Conservation (phyloP, 2,113 vertebrate genomes). For the Suricata suricatta region DNA sequence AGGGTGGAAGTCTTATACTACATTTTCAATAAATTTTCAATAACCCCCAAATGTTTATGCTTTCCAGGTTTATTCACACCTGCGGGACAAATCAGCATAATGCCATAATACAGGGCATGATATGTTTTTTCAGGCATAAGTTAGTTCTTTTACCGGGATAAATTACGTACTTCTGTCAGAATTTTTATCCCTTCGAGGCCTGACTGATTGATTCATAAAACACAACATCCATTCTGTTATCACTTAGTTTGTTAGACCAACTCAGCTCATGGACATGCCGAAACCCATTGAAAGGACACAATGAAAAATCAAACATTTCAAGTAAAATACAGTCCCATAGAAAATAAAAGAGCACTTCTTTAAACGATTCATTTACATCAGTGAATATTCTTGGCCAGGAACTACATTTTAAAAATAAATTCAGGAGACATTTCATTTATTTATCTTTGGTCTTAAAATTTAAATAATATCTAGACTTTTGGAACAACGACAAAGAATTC, state of each 20-base stretch:
- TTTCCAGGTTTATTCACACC: slow-evolving; percentile 69
- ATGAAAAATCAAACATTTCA: background rate
- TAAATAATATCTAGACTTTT: slow-evolving; percentile 1
- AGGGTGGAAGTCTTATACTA: background rate
- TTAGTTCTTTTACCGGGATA: background rate
- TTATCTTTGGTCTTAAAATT: slow-evolving; percentile 19
- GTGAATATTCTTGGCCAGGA: slow-evolving; percentile 23
- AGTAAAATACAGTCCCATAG: background rate
- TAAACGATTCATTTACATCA: slow-evolving; percentile 5
- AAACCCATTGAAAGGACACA: background rate
- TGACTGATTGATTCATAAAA: slow-evolving; percentile 26
- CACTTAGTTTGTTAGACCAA: background rate
- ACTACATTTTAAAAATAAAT: slow-evolving; percentile 23
- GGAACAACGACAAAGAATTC: background rate
- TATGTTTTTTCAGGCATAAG: background rate
- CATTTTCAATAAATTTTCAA: slow-evolving; percentile 68
- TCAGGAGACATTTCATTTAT: slow-evolving; percentile 16
- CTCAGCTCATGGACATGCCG: background rate
- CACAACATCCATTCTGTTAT: slow-evolving; percentile 6
- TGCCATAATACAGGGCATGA: background rate
- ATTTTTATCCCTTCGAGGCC: background rate
- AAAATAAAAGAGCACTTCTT: slow-evolving; percentile 1
- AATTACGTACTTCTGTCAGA: background rate
- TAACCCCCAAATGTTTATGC: slow-evolving; percentile 74
- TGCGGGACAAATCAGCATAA: slow-evolving; percentile 24